Percentiles rank a stretch among this genome's conserved stretches.
Conservation (phyloP, 2,797 vertebrate species). For the Diplodus puntazzo region DNA sequence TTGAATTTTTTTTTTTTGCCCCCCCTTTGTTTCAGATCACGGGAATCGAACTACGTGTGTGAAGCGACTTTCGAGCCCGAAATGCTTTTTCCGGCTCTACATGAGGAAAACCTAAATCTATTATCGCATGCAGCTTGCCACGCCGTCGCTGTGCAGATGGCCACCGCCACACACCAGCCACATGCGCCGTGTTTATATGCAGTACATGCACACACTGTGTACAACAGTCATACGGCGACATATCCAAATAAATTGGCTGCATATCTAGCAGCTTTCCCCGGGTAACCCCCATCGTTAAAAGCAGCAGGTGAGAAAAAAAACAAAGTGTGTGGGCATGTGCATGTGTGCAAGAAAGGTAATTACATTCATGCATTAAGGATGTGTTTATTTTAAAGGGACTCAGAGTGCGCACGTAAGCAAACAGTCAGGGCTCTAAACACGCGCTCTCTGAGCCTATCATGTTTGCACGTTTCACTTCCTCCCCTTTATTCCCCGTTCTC, state of each 20-base stretch:
- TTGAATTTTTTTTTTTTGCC: no score
- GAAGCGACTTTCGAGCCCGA: neutral
- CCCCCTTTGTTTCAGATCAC: neutral
- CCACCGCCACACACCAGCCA: neutral
- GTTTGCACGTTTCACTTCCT: constrained; percentile 42
- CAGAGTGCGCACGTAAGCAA: constrained; percentile 19
- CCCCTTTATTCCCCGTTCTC: constrained; percentile 22
- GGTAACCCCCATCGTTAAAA: constrained; percentile 27
- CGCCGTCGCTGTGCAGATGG: neutral
- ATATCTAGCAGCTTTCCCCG: constrained; percentile 13
- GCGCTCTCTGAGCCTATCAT: constrained; percentile 29
- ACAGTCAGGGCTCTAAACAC: constrained; percentile 17
- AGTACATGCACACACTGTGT: neutral
- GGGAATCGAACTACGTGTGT: neutral
- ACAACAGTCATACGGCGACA: neutral
- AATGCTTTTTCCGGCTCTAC: constrained; percentile 10
- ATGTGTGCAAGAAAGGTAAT: constrained; percentile 22
- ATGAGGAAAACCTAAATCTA: neutral
- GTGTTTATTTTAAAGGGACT: constrained; percentile 24
- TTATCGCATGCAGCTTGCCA: constrained; percentile 14
- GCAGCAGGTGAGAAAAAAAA: constrained; percentile 32
- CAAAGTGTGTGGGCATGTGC: neutral
- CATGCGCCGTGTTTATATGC: constrained; percentile 4
- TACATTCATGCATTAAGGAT: constrained; percentile 22
- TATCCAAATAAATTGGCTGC: constrained; percentile 15